Evolutionary conservation across 2,888 invertebrate genomes (phyloP).

Genomic region (Xanthorhoe spadicearia): DNA sequence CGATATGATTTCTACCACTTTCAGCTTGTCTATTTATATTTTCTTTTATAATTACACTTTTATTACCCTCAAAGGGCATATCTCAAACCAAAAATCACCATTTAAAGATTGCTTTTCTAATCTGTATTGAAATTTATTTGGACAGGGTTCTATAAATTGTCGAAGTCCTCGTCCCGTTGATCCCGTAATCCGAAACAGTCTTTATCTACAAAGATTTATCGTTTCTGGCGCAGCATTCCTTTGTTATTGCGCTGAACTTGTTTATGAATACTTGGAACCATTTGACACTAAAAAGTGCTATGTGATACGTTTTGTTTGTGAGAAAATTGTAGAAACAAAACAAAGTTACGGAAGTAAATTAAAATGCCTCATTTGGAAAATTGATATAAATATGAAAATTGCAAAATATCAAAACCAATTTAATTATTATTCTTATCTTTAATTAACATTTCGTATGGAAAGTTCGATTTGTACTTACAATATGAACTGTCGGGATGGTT

Average conservation of each 20-base stretch:
- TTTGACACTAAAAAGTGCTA: constrained; percentile 17
- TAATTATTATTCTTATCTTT: too few species aligned
- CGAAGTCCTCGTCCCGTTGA: constrained; percentile 37
- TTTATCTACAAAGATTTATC: constrained; percentile 49
- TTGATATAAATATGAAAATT: too few species aligned
- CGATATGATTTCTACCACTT: background rate
- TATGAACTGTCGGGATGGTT: too few species aligned
- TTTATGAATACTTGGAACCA: constrained; percentile 60
- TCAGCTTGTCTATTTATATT: background rate
- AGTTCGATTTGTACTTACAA: too few species aligned
- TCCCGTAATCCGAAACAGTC: constrained; percentile 52
- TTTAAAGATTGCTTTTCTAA: background rate
- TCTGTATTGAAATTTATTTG: constrained; percentile 13
- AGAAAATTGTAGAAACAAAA: background rate
- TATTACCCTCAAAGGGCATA: background rate
- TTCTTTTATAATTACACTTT: background rate
- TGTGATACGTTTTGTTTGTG: constrained; percentile 24
- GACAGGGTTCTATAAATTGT: constrained; percentile 32
- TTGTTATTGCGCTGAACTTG: constrained; percentile 17
- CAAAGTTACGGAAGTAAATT: too few species aligned
- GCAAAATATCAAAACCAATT: too few species aligned
- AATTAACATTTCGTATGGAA: too few species aligned
- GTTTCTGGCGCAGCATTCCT: constrained; percentile 48
- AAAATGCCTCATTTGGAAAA: too few species aligned
- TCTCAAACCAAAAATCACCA: background rate